phyloP scores from a whole-genome alignment of 2,113 vertebrate species.

The Entelurus aequoreus region DNA sequence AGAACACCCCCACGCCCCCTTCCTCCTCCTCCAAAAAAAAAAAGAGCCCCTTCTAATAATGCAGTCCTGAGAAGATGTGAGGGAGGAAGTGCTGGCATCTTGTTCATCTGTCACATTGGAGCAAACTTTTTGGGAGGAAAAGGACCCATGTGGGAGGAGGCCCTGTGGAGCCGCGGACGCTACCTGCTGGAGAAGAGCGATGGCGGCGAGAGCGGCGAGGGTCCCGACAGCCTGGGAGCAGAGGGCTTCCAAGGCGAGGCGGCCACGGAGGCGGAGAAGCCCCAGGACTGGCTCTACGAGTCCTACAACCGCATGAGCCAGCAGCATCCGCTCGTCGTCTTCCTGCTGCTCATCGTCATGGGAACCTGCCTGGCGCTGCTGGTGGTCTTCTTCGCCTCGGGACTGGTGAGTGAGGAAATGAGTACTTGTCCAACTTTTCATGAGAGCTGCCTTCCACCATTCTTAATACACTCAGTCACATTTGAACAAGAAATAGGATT shows the following conservation, averaged over 20 bases:
- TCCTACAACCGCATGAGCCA: slow-evolving; percentile 98
- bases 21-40: too few species aligned
- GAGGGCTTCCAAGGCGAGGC: slow-evolving; percentile 52
- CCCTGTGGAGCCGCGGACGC: slow-evolving; percentile 66
- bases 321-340: slow-evolving; percentile 96
- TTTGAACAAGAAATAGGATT: too few species aligned
- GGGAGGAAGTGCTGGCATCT: slow-evolving; percentile 3
- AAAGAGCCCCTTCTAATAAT: neutral
- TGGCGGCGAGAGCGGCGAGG: slow-evolving; percentile 54
- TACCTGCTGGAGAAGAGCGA: slow-evolving; percentile 68
- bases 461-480: too few species aligned
- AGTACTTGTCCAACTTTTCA: neutral
- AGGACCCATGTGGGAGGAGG: slow-evolving; percentile 67
- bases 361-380: slow-evolving; percentile 92
- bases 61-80: slow-evolving; percentile 4
- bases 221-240: slow-evolving; percentile 44
- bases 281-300: slow-evolving; percentile 95
- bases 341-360: slow-evolving; percentile 96
- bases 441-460: too few species aligned
- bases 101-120: neutral
- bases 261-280: slow-evolving; percentile 51
- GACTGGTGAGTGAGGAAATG: slow-evolving; percentile 77
- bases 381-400: slow-evolving; percentile 91
- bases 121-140: slow-evolving; percentile 7
- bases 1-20: neutral